These are phyloP conservation scores for Myiopsitta monachus DNA, from an alignment of 2,113 vertebrate species.

Conservation along the genomic window DNA sequence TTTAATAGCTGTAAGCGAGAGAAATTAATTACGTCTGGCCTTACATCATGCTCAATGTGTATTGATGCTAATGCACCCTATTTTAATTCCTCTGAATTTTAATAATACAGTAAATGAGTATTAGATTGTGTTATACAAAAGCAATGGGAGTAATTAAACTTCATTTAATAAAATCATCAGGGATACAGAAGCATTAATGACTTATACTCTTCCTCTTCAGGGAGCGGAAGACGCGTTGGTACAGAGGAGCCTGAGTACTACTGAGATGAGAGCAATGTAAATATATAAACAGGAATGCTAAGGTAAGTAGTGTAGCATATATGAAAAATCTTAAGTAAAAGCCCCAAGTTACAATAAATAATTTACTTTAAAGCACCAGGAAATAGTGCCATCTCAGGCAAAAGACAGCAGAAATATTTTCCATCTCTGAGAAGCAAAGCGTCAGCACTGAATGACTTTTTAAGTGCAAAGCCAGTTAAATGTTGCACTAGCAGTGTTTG, in stretches of 20 bases:
- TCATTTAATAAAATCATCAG: constrained; percentile 63
- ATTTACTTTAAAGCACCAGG: constrained; percentile 46
- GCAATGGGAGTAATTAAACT: constrained; percentile 62
- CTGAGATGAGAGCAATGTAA: constrained; percentile 36
- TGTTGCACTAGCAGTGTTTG: neutral
- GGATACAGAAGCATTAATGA: constrained; percentile 38
- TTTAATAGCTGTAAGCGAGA: neutral
- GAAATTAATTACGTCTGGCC: constrained; percentile 45
- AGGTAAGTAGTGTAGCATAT: constrained; percentile 18
- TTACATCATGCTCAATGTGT: constrained; percentile 42
- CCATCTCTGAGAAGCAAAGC: constrained; percentile 3
- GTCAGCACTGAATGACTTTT: neutral
- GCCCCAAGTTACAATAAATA: constrained; percentile 47
- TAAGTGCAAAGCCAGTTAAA: constrained; percentile 31
- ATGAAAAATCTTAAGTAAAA: constrained; percentile 27
- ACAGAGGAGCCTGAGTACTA: neutral
- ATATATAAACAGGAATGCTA: constrained; percentile 27
- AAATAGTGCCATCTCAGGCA: constrained; percentile 26
- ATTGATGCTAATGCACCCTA: constrained; percentile 46
- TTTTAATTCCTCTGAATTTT: constrained; percentile 52
- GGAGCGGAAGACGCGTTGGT: neutral
- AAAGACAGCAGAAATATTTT: constrained; percentile 37
- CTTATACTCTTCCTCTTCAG: constrained; percentile 21
- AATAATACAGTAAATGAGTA: constrained; percentile 58
- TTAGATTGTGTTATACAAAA: constrained; percentile 62